Conservation (phyloP, 2,113 vertebrate genomes). For the Sarotherodon lohbergeri region DNA sequence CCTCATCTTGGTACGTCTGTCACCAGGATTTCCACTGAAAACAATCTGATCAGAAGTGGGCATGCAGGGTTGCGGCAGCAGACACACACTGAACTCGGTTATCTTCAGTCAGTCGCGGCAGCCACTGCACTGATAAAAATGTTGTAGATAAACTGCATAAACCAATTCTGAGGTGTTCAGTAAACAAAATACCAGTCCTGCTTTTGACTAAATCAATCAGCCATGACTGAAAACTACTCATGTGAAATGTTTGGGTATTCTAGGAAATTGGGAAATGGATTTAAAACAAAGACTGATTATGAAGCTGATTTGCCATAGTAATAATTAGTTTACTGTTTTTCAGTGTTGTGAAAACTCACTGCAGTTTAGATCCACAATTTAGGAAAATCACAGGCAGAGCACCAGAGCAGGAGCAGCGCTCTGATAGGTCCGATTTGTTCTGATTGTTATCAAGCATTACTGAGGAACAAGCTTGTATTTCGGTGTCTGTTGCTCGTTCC, state of each 20-base stretch:
- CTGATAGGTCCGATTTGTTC: constrained; percentile 11
- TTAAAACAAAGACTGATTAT: background rate
- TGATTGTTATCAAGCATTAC: constrained; percentile 1
- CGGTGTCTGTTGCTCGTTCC: background rate
- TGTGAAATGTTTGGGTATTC: background rate
- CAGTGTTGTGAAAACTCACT: background rate
- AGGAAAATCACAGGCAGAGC: background rate
- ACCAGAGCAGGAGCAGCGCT: background rate
- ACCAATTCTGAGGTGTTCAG: background rate
- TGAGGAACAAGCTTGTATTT: constrained; percentile 8
- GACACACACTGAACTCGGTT: background rate
- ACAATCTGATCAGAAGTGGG: background rate
- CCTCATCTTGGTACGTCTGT: background rate
- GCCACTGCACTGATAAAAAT: background rate
- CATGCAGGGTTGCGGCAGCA: background rate
- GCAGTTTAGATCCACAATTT: background rate
- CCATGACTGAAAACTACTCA: background rate
- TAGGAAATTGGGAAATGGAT: background rate
- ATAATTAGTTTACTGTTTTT: background rate
- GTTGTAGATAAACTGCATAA: background rate
- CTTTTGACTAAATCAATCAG: background rate
- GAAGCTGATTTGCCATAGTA: background rate
- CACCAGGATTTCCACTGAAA: background rate
- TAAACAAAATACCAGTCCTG: background rate
- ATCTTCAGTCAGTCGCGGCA: background rate